Evolutionary conservation across 2,888 invertebrate genomes (phyloP).

Genomic region (Cantharis flavilabris): DNA sequence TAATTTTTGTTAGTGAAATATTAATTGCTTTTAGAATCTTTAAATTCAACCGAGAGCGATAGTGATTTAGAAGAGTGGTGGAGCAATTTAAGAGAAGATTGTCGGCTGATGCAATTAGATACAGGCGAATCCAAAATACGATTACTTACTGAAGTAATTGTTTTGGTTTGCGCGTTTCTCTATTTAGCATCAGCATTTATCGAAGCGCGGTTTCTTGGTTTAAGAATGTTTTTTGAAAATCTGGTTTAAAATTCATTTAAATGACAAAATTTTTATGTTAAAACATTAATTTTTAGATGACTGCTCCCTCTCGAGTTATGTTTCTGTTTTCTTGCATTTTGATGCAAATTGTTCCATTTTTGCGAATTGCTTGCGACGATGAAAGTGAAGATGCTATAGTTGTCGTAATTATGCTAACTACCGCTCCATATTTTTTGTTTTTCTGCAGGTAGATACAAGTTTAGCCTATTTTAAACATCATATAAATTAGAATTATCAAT

Average conservation of each 20-base stretch:
- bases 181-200: constrained; percentile 84
- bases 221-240: constrained; percentile 93
- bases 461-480: neutral
- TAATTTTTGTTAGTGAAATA: neutral
- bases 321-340: constrained; percentile 91
- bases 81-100: constrained; percentile 72
- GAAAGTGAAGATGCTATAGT: constrained; percentile 90
- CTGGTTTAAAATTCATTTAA: constrained; percentile 66
- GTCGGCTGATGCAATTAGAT: constrained; percentile 70
- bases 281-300: constrained; percentile 64
- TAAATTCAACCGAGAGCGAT: constrained; percentile 47
- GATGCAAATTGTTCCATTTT: constrained; percentile 82
- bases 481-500: too few species aligned
- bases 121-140: constrained; percentile 68
- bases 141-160: constrained; percentile 75
- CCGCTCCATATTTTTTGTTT: constrained; percentile 95
- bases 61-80: constrained; percentile 70
- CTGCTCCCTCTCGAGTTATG: constrained; percentile 89
- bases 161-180: constrained; percentile 81
- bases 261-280: neutral
- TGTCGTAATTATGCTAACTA: constrained; percentile 92
- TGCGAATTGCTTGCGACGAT: constrained; percentile 83
- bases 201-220: constrained; percentile 89
- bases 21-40: neutral
- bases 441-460: constrained; percentile 80